Percentiles rank a stretch among this genome's conserved stretches.
Conservation (phyloP, 2,113 vertebrate species). For the Strigops habroptila region DNA sequence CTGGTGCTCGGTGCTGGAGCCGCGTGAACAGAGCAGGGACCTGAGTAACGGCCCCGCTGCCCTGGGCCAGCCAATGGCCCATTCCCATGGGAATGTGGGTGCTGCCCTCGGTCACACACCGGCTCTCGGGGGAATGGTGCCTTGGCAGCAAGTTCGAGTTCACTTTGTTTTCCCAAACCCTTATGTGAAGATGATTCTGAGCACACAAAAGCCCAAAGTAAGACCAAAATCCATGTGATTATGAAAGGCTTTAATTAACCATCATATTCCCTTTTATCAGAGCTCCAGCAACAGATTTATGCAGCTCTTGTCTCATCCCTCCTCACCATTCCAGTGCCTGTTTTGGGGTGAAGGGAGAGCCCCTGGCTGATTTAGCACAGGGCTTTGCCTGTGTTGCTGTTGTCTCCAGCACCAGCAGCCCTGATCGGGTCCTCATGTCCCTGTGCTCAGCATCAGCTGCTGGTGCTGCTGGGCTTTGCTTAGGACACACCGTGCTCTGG, state of each 20-base stretch:
- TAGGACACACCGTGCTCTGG: accelerated
- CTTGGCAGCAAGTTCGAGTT: background rate
- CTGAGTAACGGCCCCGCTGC: accelerated
- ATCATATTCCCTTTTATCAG: background rate
- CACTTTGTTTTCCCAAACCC: background rate
- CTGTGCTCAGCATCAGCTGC: background rate
- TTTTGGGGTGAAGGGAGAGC: background rate
- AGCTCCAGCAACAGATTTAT: background rate
- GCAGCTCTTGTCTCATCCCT: background rate
- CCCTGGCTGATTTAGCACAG: background rate
- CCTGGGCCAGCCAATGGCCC: accelerated
- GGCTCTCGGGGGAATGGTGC: accelerated
- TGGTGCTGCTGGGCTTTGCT: background rate
- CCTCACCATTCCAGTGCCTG: background rate
- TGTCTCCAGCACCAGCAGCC: background rate
- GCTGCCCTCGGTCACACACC: background rate
- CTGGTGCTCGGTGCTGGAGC: accelerated
- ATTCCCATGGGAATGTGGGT: accelerated
- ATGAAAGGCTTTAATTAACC: background rate
- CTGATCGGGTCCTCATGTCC: accelerated
- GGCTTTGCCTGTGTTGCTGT: background rate
- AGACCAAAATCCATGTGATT: background rate
- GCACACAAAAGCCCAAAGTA: background rate
- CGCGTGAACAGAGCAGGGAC: accelerated
- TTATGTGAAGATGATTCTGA: background rate